Percentiles rank a stretch among this genome's conserved stretches.
phyloP scores from a whole-genome alignment of 2,888 invertebrate genomes.

The Nephrotoma guestfalica region DNA sequence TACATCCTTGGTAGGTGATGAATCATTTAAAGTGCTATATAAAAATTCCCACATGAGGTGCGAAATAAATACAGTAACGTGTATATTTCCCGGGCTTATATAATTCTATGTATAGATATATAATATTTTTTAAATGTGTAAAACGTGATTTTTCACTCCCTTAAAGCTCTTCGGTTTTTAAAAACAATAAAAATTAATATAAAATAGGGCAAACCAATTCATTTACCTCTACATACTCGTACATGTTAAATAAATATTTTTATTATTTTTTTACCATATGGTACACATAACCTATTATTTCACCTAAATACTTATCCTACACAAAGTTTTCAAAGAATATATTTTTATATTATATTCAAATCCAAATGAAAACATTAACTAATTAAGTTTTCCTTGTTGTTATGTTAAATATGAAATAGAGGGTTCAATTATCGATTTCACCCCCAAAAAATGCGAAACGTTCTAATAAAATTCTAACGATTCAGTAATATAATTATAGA shows the following conservation, averaged over 20 bases:
- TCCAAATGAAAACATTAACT: background rate
- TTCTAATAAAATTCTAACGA: background rate
- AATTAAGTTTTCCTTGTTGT: background rate
- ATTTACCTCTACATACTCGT: background rate
- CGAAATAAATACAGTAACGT: background rate
- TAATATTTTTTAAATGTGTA: background rate
- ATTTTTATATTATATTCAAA: background rate
- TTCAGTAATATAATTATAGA: background rate
- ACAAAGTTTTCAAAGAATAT: background rate
- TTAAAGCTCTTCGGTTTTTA: background rate
- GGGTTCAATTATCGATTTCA: background rate
- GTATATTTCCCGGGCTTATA: background rate
- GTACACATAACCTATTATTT: background rate
- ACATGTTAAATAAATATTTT: background rate
- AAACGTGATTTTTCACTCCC: background rate
- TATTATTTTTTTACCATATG: background rate
- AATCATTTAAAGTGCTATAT: background rate
- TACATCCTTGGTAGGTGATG: background rate
- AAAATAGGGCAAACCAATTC: background rate
- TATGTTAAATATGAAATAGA: background rate
- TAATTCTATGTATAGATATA: background rate
- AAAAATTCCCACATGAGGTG: background rate
- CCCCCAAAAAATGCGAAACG: background rate
- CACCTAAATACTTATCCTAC: background rate
- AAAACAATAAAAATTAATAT: background rate